Conservation (phyloP, 2,113 vertebrate genomes). For the Catagonus wagneri region DNA sequence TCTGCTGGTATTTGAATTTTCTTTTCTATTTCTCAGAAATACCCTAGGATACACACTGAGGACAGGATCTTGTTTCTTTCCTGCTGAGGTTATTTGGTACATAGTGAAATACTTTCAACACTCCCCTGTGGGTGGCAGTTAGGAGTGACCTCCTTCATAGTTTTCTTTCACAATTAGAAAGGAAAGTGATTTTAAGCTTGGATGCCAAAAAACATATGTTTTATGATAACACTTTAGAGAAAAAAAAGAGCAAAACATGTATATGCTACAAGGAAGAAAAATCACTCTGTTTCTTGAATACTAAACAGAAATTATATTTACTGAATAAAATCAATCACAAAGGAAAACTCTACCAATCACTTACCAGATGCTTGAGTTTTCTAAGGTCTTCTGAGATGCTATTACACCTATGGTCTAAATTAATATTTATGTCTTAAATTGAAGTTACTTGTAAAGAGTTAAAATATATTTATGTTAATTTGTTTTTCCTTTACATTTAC, state of each 20-base stretch:
- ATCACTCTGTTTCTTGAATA: constrained; percentile 10
- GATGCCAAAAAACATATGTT: background rate
- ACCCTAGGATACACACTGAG: background rate
- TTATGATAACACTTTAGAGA: constrained; percentile 1
- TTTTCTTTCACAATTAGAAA: constrained; percentile 26
- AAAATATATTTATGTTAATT: background rate
- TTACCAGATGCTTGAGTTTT: background rate
- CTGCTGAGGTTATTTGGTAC: background rate
- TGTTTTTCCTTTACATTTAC: background rate
- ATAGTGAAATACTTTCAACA: constrained; percentile 37
- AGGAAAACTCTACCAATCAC: background rate
- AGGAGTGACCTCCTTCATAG: background rate
- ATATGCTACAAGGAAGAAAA: background rate
- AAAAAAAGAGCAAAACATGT: background rate
- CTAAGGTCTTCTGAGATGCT: background rate
- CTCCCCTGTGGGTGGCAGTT: background rate
- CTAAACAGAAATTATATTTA: background rate
- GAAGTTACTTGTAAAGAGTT: background rate
- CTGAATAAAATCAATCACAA: background rate
- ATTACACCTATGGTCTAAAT: background rate
- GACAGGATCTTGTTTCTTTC: constrained; percentile 46
- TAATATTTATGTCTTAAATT: background rate
- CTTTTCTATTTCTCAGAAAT: background rate
- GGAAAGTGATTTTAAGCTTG: constrained; percentile 16
- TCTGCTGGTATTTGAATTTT: constrained; percentile 53